A percentile compares a stretch with the other conserved stretches of the same genome.
These are phyloP conservation scores for Eonycteris spelaea DNA, from an alignment of 2,113 vertebrate genomes.

Conservation along the genomic window DNA sequence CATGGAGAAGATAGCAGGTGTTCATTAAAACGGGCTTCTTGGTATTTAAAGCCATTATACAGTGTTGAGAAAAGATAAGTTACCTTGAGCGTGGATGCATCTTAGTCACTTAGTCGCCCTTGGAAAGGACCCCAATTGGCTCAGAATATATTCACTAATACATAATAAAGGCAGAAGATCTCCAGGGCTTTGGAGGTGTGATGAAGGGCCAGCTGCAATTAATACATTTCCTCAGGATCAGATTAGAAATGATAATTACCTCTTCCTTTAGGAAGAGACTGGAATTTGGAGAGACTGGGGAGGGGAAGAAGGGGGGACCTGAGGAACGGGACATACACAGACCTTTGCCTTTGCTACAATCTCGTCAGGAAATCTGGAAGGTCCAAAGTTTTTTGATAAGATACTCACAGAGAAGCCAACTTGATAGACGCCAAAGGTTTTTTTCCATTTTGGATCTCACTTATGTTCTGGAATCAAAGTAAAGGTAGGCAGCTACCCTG, in stretches of 20 bases:
- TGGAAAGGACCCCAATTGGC: conserved; percentile 27
- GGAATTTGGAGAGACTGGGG: neutral
- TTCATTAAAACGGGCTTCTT: conserved; percentile 2
- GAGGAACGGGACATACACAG: neutral
- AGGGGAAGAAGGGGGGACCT: too few relatives aligned
- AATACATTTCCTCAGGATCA: conserved; percentile 55
- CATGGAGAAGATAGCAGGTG: conserved; percentile 27
- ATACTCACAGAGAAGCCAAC: conserved; percentile 11
- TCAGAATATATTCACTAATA: conserved; percentile 48
- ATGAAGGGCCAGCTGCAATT: conserved; percentile 25
- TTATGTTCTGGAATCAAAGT: neutral
- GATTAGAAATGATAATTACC: conserved; percentile 44
- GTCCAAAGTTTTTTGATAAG: neutral
- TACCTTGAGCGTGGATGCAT: neutral
- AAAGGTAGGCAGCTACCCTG: neutral
- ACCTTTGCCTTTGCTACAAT: neutral
- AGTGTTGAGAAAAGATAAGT: neutral
- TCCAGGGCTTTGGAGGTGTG: neutral
- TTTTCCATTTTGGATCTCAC: neutral
- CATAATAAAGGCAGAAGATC: neutral
- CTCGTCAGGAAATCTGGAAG: conserved; percentile 39
- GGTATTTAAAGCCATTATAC: neutral
- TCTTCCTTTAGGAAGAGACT: conserved; percentile 31
- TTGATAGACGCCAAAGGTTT: neutral
- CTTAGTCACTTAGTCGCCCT: neutral